These are phyloP conservation scores for Drosophila sechellia DNA, from an alignment of 1,140 invertebrate species.

Conservation along the genomic window DNA sequence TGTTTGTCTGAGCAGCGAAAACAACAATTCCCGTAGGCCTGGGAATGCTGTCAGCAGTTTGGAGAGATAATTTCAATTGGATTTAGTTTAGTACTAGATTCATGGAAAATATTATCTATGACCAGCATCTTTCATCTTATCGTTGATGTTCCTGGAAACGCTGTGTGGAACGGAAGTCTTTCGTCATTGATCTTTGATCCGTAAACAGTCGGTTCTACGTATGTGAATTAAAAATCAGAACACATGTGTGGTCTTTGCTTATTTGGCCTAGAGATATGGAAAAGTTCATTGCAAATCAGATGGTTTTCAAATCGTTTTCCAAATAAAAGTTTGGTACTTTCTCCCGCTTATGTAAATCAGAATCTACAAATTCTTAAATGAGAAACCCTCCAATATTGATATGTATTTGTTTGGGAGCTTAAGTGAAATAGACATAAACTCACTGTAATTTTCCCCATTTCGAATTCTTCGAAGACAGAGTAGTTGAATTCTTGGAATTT, in stretches of 20 bases:
- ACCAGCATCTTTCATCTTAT: constrained; percentile 18
- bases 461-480: constrained; percentile 1
- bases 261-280: background rate
- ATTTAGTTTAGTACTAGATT: constrained; percentile 56
- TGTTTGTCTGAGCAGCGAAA: constrained; percentile 21
- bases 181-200: constrained; percentile 22
- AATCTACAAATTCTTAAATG: no score
- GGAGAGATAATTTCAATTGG: constrained; percentile 51
- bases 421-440: background rate
- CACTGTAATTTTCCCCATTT: background rate
- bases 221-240: constrained; percentile 18
- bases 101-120: constrained; percentile 39
- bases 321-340: no score
- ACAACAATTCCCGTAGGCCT: constrained; percentile 33
- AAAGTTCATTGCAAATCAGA: background rate
- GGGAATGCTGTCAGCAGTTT: constrained; percentile 36
- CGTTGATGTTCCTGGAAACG: constrained; percentile 21
- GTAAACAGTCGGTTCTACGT: constrained; percentile 39
- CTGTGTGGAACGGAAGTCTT: constrained; percentile 47
- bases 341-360: no score
- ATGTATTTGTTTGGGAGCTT: background rate
- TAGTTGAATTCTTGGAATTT: constrained; percentile 3
- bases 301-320: no score
- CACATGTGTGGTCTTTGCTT: constrained; percentile 32
- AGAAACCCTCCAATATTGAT: no score